Percentiles rank a stretch among this genome's conserved stretches.
These are phyloP conservation scores for Sebastes dallii DNA, from an alignment of 2,797 vertebrate species.

Conservation along the genomic window DNA sequence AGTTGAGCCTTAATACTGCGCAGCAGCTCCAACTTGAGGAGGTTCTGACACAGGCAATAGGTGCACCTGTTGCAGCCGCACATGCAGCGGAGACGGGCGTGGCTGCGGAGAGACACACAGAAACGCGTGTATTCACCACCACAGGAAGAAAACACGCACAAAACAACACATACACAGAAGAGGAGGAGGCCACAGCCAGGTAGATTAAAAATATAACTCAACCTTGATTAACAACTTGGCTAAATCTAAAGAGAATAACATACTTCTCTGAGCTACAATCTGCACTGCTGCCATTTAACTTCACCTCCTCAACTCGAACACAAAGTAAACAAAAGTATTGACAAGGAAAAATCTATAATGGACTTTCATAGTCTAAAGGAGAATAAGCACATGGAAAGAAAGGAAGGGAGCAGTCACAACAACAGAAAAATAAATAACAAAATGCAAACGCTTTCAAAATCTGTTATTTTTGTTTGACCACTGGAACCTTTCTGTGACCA, in stretches of 20 bases:
- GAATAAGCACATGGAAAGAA: background rate
- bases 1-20: slow-evolving; percentile 97
- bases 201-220: background rate
- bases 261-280: background rate
- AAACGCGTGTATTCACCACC: slow-evolving; percentile 60
- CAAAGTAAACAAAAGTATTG: background rate
- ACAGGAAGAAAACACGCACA: slow-evolving; percentile 32
- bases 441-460: background rate
- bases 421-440: background rate
- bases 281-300: background rate
- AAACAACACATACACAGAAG: slow-evolving; percentile 61
- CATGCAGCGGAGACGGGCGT: slow-evolving; percentile 96
- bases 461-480: background rate
- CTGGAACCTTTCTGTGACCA: background rate
- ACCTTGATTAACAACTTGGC: background rate
- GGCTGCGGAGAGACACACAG: slow-evolving; percentile 95
- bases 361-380: background rate
- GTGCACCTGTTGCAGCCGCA: slow-evolving; percentile 98
- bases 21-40: slow-evolving; percentile 98
- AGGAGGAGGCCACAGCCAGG: slow-evolving; percentile 59
- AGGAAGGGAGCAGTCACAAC: background rate
- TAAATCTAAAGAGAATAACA: background rate
- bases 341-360: background rate
- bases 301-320: background rate
- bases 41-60: slow-evolving; percentile 99